Evolutionary conservation across 2,797 vertebrate genomes (phyloP), one percentile per base, ranked within the genome.

Genomic region (Prunella strophiata): DNA sequence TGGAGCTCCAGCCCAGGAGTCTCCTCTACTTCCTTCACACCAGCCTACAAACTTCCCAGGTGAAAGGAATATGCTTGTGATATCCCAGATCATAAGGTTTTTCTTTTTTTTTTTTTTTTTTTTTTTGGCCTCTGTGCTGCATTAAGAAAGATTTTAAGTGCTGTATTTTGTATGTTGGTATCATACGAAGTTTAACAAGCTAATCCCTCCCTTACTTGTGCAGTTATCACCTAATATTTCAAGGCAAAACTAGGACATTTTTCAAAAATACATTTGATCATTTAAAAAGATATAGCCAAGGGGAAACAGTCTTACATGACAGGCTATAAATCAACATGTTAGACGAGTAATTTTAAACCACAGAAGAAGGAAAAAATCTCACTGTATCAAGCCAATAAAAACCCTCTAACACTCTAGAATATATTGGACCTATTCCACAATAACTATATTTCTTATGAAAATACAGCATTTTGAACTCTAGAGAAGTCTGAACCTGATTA

Each of bases 291-390:
- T 79, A 92, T 6, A 91, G 86, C 91, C 84, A 94, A 78, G 65
- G 76, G 91, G 75, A 94, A 85, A 79, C 25, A 89, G 68, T 81
- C 85, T 84, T 95, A 94, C 88, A 89, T 42, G 90, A 93, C 80
- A 88, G 89, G 59, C 42, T 91, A 87, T 86, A 95, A 95, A 94
- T 95, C 82, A 93, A 83, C 73, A 75, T 30, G 68, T 81, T 89
- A 93, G 93, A 90, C 3, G 27, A 85, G 96, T 82, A 82, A 93
- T 89, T 93, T 95, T 89, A 96, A 94, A 96, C 93, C 91, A 85
- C 79, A 66, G 50, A 79, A 94, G 79, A 65, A 87, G 57, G 59
- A 82, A 88, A 78, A 84, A 59, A 29, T 19, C 68, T 73, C 62
- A 68, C 65, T 84, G 13, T 68, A 92, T 63, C 71, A 79, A 92